phyloP scores from a whole-genome alignment of 2,797 vertebrate genomes.

The Anomalospiza imberbis region DNA sequence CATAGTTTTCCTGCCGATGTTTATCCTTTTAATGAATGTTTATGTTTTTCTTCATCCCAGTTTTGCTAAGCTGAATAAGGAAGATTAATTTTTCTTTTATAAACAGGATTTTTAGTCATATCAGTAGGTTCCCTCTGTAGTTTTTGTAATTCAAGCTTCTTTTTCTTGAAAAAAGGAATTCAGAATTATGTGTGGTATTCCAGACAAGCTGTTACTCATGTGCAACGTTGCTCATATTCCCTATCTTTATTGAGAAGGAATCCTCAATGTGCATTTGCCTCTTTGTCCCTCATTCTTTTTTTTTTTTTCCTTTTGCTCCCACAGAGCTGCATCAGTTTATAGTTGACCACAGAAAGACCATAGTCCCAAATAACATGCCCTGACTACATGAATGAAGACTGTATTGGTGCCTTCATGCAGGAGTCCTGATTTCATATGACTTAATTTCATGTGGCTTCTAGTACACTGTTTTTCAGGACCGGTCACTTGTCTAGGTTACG shows the following conservation, averaged over 20 bases:
- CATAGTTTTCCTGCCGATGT: fast-evolving
- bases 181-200: background rate
- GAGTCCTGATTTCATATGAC: background rate
- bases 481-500: background rate
- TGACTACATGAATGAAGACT: background rate
- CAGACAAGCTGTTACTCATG: background rate
- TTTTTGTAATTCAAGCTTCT: background rate
- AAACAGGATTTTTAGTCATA: background rate
- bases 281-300: too few relatives aligned
- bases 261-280: background rate
- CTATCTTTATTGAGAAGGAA: background rate
- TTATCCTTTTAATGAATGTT: background rate
- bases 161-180: background rate
- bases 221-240: background rate
- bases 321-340: background rate
- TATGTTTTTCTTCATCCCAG: background rate
- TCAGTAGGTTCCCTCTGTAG: background rate
- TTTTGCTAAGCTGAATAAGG: background rate
- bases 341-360: background rate
- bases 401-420: background rate
- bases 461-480: background rate
- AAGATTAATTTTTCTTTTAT: background rate
- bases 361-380: background rate
- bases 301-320: too few relatives aligned
- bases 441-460: background rate